phyloP scores from a whole-genome alignment of 2,888 invertebrate species.

The Thalpophila matura region DNA sequence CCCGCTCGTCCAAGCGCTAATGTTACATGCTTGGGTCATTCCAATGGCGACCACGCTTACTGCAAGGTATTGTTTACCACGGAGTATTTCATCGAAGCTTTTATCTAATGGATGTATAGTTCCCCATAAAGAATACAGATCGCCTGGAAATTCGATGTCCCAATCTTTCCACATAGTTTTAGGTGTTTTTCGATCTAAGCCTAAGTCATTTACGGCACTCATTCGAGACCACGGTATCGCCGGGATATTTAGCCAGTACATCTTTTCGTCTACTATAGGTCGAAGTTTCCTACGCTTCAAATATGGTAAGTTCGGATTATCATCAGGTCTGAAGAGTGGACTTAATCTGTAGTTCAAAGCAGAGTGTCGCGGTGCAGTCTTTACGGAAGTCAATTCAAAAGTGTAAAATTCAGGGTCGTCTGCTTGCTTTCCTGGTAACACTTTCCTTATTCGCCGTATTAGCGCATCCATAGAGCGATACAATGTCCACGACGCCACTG shows the following conservation, averaged over 20 bases:
- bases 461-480: constrained; percentile 80
- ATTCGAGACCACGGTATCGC: constrained; percentile 84
- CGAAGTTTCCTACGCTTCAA: constrained; percentile 74
- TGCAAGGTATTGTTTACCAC: constrained; percentile 92
- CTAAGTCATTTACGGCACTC: constrained; percentile 79
- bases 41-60: constrained; percentile 91
- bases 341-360: constrained; percentile 84
- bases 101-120: constrained; percentile 91
- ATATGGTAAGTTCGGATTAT: constrained; percentile 82
- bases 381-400: constrained; percentile 90
- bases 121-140: constrained; percentile 93
- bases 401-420: constrained; percentile 88
- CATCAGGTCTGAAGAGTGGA: constrained; percentile 83
- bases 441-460: constrained; percentile 75
- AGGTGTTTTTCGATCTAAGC: constrained; percentile 78
- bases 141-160: constrained; percentile 93
- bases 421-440: constrained; percentile 63
- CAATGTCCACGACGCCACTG: constrained; percentile 86
- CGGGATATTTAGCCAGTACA: constrained; percentile 86
- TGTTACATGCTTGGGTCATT: constrained; percentile 90
- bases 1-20: constrained; percentile 92
- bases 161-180: constrained; percentile 91
- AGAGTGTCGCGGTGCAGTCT: constrained; percentile 87
- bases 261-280: constrained; percentile 85
- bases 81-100: constrained; percentile 87